Evolutionary conservation across 2,113 vertebrate genomes (phyloP).

Genomic region (Acrocephalus kingi): DNA sequence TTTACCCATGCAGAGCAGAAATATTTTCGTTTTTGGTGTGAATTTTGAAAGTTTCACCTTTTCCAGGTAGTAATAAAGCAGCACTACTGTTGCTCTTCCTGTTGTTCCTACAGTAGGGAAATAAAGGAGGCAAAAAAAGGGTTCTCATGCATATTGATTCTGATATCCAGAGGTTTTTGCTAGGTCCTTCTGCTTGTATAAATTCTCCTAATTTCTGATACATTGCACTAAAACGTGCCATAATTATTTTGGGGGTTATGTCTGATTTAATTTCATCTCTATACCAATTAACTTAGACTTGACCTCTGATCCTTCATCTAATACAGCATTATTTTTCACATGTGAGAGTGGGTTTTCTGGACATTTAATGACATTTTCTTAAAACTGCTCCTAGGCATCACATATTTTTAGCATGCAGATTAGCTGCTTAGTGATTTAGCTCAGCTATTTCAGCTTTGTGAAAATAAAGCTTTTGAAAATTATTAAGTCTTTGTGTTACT

Average conservation of each 20-base stretch:
- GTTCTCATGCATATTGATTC: background rate
- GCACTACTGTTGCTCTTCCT: background rate
- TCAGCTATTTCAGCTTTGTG: background rate
- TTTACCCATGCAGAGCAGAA: background rate
- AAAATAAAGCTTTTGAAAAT: background rate
- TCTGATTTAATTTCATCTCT: background rate
- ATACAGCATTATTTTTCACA: background rate
- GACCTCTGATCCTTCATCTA: background rate
- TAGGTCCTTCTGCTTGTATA: background rate
- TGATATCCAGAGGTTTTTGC: background rate
- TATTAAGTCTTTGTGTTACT: background rate
- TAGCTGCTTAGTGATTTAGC: background rate
- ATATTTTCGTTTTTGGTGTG: background rate
- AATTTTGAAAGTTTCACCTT: background rate
- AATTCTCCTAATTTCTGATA: background rate
- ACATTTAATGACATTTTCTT: background rate
- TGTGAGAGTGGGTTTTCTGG: background rate
- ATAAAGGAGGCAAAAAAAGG: background rate
- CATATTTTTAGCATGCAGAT: background rate
- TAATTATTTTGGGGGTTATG: background rate
- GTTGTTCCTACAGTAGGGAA: background rate
- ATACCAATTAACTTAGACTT: background rate
- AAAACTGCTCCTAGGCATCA: background rate
- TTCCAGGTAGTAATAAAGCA: background rate
- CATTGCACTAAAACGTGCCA: background rate